A percentile compares a stretch with the other conserved stretches of the same genome.
Evolutionary conservation across 2,113 vertebrate genomes (phyloP).

Genomic region (Channa argus): DNA sequence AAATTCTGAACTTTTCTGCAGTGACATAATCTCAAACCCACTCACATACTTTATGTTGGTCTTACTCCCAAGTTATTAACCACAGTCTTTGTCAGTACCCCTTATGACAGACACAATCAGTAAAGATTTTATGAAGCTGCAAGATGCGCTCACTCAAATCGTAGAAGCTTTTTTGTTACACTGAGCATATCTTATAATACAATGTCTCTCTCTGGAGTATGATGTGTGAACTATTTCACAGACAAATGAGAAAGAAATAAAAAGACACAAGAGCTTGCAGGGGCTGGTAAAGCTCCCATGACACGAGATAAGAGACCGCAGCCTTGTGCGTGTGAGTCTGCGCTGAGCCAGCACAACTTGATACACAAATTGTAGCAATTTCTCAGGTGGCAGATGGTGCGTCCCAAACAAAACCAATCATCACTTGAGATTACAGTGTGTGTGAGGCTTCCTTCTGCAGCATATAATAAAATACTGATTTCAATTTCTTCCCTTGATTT

Average conservation of each 20-base stretch:
- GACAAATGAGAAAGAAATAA: conserved; percentile 42
- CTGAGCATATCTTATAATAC: conserved; percentile 18
- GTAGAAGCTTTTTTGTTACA: conserved; percentile 7
- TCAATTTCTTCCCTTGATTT: conserved; percentile 11
- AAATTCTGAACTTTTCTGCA: conserved; percentile 5
- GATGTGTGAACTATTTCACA: conserved; percentile 48
- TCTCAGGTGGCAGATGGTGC: conserved; percentile 69
- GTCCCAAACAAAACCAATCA: conserved; percentile 67
- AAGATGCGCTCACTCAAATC: neutral
- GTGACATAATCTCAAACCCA: neutral
- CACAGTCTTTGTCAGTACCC: neutral
- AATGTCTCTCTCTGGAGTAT: conserved; percentile 43
- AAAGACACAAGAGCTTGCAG: conserved; percentile 38
- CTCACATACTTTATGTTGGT: neutral
- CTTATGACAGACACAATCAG: conserved; percentile 3
- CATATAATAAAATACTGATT: conserved; percentile 36
- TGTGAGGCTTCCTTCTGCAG: conserved; percentile 3
- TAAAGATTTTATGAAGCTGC: conserved; percentile 21
- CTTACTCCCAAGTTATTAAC: neutral
- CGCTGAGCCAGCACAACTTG: conserved; percentile 41
- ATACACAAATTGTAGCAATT: conserved; percentile 57
- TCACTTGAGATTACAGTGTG: conserved; percentile 63
- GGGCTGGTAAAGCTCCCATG: conserved; percentile 44
- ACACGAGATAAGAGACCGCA: conserved; percentile 55
- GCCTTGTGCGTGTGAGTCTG: conserved; percentile 49